Evolutionary conservation across 2,113 vertebrate species (phyloP).

Genomic region (Ammodytes dubius): DNA sequence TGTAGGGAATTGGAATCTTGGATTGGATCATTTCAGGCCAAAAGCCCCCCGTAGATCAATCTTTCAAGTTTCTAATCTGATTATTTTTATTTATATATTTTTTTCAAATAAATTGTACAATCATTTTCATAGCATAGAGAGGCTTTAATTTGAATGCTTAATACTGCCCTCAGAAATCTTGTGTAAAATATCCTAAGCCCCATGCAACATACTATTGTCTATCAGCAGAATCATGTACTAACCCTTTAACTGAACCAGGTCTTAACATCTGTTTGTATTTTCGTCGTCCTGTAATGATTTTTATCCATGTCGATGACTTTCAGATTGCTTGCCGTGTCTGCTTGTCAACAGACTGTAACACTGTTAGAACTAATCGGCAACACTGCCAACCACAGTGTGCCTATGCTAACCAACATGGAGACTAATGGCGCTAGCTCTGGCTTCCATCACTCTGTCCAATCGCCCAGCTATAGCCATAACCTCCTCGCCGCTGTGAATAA

Average conservation of each 20-base stretch:
- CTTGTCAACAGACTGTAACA: conserved; percentile 63
- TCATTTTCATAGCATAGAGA: not conserved
- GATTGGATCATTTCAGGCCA: not conserved
- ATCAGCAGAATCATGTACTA: not conserved
- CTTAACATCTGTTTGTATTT: conserved; percentile 58
- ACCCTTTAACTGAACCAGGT: not conserved
- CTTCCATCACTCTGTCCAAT: conserved; percentile 28
- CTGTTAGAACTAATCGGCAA: conserved; percentile 35
- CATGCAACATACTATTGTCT: not conserved
- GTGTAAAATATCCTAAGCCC: not conserved
- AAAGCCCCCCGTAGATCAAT: not conserved
- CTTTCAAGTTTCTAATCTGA: too few relatives aligned
- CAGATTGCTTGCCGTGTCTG: conserved; percentile 14
- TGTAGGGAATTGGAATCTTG: not conserved
- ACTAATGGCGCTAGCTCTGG: conserved; percentile 27
- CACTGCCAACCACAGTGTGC: not conserved
- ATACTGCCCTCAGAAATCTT: not conserved
- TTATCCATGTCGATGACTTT: conserved; percentile 31
- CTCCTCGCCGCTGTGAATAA: conserved; percentile 6
- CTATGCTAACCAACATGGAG: conserved; percentile 14
- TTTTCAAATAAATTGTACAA: too few relatives aligned
- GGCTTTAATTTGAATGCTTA: not conserved
- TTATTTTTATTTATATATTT: too few relatives aligned
- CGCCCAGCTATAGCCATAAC: not conserved
- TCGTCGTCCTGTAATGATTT: conserved; percentile 30